Conservation (phyloP, 2,113 vertebrate genomes). For the Oxyura jamaicensis region DNA sequence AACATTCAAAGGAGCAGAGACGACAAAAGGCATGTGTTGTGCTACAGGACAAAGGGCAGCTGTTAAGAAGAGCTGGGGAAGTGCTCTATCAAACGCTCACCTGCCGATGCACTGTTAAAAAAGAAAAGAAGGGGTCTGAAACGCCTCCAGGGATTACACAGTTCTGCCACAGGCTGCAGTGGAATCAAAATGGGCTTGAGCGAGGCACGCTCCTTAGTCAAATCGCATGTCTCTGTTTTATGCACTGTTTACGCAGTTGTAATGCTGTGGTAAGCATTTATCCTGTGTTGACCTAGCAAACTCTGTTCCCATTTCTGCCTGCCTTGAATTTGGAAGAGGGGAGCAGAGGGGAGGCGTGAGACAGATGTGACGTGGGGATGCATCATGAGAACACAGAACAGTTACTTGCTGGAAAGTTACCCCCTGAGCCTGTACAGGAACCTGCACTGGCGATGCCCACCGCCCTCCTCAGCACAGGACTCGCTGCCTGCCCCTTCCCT, state of each 20-base stretch:
- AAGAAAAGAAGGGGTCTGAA: background rate
- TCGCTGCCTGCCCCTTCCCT: rapidly evolving
- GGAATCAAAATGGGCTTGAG: background rate
- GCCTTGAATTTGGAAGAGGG: too few relatives aligned
- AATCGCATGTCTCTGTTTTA: background rate
- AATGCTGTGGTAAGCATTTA: background rate
- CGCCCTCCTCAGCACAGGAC: background rate
- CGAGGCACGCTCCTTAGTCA: rapidly evolving
- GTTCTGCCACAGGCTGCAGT: background rate
- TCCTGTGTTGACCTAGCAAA: background rate
- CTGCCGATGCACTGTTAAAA: rapidly evolving
- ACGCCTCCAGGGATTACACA: rapidly evolving
- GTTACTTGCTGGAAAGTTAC: too few relatives aligned
- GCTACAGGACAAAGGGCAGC: background rate
- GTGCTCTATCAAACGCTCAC: background rate
- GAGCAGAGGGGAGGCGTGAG: rapidly evolving
- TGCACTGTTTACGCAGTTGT: background rate
- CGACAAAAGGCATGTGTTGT: background rate
- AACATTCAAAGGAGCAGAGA: background rate
- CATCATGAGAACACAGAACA: background rate
- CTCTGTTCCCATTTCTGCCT: background rate
- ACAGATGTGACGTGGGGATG: rapidly evolving
- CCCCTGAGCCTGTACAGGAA: rapidly evolving
- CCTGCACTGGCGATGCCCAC: rapidly evolving
- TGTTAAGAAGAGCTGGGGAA: background rate